These are phyloP conservation scores for Typhlichthys eigenmanni DNA, from an alignment of 2,797 vertebrate genomes.

Conservation along the genomic window DNA sequence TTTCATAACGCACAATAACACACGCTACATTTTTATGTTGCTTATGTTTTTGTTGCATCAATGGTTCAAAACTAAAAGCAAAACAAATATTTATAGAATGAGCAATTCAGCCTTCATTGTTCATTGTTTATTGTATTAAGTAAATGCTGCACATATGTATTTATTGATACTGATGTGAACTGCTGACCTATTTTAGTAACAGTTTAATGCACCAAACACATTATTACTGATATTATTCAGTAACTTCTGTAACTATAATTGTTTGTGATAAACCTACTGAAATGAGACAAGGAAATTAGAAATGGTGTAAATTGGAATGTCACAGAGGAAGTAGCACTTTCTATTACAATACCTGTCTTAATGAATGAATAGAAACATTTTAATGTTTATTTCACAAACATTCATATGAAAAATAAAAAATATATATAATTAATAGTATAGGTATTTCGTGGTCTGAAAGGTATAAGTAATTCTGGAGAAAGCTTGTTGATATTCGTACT, in stretches of 20 bases:
- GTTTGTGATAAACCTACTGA: slow-evolving; percentile 6
- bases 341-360: no score
- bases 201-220: not conserved
- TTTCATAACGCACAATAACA: no score
- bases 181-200: not conserved
- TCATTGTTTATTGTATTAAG: slow-evolving; percentile 8
- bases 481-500: no score
- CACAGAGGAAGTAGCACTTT: no score
- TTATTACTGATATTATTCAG: not conserved
- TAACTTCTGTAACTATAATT: not conserved
- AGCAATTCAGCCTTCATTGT: slow-evolving; percentile 4
- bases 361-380: no score
- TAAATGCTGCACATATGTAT: not conserved
- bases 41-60: not conserved
- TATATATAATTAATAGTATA: no score
- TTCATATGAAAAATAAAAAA: no score
- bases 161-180: not conserved
- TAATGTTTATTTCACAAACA: no score
- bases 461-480: no score
- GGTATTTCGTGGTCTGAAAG: no score
- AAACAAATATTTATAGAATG: not conserved
- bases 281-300: not conserved
- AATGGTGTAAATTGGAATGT: no score
- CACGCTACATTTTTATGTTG: no score
- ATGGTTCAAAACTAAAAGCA: not conserved